phyloP scores from a whole-genome alignment of 2,888 invertebrate species.

The Nebria brevicollis region DNA sequence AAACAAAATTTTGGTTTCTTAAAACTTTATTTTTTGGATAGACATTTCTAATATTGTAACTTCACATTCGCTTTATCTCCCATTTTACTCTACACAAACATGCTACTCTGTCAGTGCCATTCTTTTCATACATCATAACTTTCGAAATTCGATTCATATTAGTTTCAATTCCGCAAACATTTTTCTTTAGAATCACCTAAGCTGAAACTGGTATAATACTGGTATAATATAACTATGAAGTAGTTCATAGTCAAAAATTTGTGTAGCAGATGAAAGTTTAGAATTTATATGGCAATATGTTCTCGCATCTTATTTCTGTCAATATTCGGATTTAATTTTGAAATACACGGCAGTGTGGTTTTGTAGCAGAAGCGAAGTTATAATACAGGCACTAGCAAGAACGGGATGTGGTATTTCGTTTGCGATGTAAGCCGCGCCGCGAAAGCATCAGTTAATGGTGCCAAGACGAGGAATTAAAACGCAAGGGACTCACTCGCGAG shows the following conservation, averaged over 20 bases:
- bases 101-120: neutral
- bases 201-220: neutral
- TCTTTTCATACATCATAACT: neutral
- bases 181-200: neutral
- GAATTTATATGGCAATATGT: neutral
- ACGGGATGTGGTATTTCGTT: neutral
- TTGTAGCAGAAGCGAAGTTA: neutral
- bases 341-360: neutral
- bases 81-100: neutral
- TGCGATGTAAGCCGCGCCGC: neutral
- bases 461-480: constrained; percentile 27
- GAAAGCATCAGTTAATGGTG: constrained; percentile 32
- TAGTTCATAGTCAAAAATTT: neutral
- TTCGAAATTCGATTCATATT: neutral
- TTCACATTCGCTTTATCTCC: neutral
- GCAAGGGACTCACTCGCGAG: constrained; percentile 24
- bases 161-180: neutral
- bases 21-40: neutral
- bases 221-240: neutral
- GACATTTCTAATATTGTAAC: neutral
- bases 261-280: neutral
- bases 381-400: neutral
- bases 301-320: too few species aligned
- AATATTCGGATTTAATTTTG: neutral
- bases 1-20: neutral